Evolutionary conservation across 2,797 vertebrate genomes (phyloP).

Genomic region (Ciconia nigra): DNA sequence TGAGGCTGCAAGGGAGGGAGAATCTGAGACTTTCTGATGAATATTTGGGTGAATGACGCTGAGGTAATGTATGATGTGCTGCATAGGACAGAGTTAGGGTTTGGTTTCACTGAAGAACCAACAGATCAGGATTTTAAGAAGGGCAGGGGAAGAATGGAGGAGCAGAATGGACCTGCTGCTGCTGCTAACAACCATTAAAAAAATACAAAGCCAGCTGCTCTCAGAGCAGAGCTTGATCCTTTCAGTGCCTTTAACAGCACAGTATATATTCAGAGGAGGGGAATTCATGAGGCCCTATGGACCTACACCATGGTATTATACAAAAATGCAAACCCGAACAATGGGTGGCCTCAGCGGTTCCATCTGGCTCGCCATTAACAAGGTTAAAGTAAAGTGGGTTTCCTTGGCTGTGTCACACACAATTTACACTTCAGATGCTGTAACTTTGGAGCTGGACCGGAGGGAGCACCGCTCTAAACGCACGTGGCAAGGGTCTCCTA

Average conservation of each 20-base stretch:
- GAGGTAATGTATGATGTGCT: constrained; percentile 17
- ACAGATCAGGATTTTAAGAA: constrained; percentile 59
- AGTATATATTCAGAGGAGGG: constrained; percentile 68
- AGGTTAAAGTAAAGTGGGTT: constrained; percentile 65
- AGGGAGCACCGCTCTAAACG: neutral
- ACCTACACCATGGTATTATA: constrained; percentile 68
- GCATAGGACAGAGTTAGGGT: neutral
- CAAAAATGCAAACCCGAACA: constrained; percentile 64
- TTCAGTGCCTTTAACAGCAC: constrained; percentile 64
- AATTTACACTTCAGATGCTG: constrained; percentile 61
- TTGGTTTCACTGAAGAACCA: constrained; percentile 36
- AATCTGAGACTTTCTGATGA: neutral
- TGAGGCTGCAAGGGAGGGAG: neutral
- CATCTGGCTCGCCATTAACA: constrained; percentile 64
- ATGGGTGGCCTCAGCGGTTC: constrained; percentile 63
- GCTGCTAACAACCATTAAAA: constrained; percentile 66
- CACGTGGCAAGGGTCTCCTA: neutral
- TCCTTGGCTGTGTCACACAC: constrained; percentile 45
- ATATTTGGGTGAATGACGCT: neutral
- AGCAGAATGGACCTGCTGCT: constrained; percentile 66
- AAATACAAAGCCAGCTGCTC: constrained; percentile 71
- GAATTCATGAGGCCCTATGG: constrained; percentile 67
- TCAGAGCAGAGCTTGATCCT: constrained; percentile 64
- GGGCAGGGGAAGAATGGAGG: neutral
- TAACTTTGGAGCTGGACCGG: neutral